phyloP scores from a whole-genome alignment of 1,140 invertebrate genomes.

The Plutomurus gul region DNA sequence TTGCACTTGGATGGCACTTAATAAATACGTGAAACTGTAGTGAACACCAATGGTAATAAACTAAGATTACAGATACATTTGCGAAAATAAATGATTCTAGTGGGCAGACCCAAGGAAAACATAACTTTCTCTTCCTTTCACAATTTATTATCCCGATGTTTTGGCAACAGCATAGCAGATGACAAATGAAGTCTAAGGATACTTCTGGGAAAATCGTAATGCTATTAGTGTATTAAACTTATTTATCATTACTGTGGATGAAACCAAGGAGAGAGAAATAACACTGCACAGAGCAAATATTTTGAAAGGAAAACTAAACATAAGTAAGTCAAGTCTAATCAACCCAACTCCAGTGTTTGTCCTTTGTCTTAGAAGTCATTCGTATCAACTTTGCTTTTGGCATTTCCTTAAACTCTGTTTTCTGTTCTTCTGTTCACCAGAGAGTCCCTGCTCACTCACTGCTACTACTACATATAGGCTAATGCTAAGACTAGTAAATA shows the following conservation, averaged over 20 bases:
- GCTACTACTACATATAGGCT: too few relatives aligned
- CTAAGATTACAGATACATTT: neutral
- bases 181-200: neutral
- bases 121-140: slow-evolving; percentile 9
- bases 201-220: neutral
- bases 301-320: neutral
- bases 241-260: too few relatives aligned
- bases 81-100: neutral
- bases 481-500: too few relatives aligned
- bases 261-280: too few relatives aligned
- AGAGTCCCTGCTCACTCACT: too few relatives aligned
- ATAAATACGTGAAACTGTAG: too few relatives aligned
- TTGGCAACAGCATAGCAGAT: neutral
- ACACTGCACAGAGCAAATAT: too few relatives aligned
- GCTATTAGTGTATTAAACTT: too few relatives aligned
- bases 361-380: neutral
- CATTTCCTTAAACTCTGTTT: neutral
- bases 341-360: slow-evolving; percentile 7
- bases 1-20: too few relatives aligned
- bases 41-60: neutral
- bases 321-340: slow-evolving; percentile 5
- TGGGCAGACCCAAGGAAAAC: neutral
- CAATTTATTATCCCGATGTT: neutral
- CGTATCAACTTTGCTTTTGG: neutral
- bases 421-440: neutral